Evolutionary conservation across 2,888 invertebrate genomes (phyloP).

Genomic region (Labia minor): DNA sequence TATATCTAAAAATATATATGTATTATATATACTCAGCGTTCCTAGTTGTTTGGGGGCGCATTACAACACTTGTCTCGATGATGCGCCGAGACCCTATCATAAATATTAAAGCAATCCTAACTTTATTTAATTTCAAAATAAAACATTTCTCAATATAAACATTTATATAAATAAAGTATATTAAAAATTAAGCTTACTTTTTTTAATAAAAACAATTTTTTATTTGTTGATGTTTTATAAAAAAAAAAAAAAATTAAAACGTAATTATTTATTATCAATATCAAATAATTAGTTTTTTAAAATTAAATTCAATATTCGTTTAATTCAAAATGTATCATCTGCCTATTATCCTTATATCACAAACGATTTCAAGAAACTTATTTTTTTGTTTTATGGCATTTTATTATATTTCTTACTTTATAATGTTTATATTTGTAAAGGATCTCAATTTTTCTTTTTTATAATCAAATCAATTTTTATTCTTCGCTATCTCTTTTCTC

Average conservation of each 20-base stretch:
- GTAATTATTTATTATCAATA: conserved; percentile 13
- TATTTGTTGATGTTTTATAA: not conserved
- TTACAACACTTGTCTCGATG: conserved; percentile 1
- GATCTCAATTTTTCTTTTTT: not conserved
- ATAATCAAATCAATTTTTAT: not conserved
- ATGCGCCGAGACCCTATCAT: conserved; percentile 1
- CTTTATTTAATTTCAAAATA: not conserved
- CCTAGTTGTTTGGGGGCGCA: conserved; percentile 1
- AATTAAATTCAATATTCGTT: not conserved
- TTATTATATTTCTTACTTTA: not conserved
- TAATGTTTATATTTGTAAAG: not conserved
- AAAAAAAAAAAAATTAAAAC: conserved; percentile 8
- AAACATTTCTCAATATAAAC: conserved; percentile 13
- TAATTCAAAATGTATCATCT: not conserved
- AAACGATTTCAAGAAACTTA: not conserved
- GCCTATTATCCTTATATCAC: not conserved
- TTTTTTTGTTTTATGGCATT: not conserved
- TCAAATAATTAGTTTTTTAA: not conserved
- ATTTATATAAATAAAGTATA: conserved; percentile 9
- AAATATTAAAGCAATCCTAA: conserved; percentile 13
- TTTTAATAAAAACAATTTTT: conserved; percentile 4
- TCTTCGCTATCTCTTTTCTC: not conserved
- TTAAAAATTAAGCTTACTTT: conserved; percentile 7
- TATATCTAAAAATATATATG: not conserved
- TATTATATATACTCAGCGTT: conserved; percentile 5